Percentiles rank a stretch among this genome's conserved stretches.
Evolutionary conservation across 1,140 invertebrate species (phyloP).

Genomic region (Papilio aristodemus): DNA sequence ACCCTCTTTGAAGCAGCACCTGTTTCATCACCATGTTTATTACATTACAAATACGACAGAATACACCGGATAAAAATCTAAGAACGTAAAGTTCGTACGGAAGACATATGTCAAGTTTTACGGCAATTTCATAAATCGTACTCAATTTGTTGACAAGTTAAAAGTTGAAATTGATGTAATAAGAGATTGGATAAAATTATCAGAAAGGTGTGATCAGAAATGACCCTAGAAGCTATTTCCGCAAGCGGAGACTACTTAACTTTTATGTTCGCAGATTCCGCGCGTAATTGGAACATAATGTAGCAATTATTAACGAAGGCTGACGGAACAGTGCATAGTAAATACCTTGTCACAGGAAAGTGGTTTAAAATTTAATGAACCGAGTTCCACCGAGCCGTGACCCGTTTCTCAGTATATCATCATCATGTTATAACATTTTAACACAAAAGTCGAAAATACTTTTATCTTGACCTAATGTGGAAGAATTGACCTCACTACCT

Average conservation of each 20-base stretch:
- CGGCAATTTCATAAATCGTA: too few relatives aligned
- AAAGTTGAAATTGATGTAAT: too few relatives aligned
- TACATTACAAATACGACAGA: too few relatives aligned
- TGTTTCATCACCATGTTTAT: too few relatives aligned
- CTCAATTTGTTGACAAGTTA: too few relatives aligned
- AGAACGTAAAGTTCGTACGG: too few relatives aligned
- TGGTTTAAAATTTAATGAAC: constrained; percentile 17
- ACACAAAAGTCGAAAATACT: constrained; percentile 1
- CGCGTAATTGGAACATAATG: constrained; percentile 21
- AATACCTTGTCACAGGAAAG: constrained; percentile 18
- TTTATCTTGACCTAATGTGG: constrained; percentile 11
- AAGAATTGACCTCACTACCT: background rate
- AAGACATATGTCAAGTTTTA: too few relatives aligned
- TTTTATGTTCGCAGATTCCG: constrained; percentile 19
- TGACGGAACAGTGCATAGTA: constrained; percentile 18
- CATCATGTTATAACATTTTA: background rate
- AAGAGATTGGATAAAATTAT: background rate
- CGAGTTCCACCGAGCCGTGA: constrained; percentile 3
- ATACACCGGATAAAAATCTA: too few relatives aligned
- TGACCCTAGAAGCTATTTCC: background rate
- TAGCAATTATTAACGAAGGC: constrained; percentile 22
- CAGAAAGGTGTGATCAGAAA: background rate
- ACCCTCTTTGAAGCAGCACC: too few relatives aligned
- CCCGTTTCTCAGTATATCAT: constrained; percentile 10
- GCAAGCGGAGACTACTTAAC: background rate